Evolutionary conservation across 2,113 vertebrate genomes (phyloP).

Genomic region (Neogobius melanostomus): DNA sequence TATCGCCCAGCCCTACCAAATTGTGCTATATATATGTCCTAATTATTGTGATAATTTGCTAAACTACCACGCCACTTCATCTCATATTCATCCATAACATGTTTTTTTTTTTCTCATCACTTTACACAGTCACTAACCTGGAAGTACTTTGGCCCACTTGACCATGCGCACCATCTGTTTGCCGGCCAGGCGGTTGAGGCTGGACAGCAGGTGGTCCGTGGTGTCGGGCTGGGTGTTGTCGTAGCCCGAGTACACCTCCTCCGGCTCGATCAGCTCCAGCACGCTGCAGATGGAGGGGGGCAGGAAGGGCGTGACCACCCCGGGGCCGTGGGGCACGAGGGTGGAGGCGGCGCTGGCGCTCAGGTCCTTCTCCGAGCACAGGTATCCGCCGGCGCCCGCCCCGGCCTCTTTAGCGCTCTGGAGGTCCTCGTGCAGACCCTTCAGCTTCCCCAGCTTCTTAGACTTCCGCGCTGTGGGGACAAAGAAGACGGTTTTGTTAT

Average conservation of each 20-base stretch:
- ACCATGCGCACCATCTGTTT: slow-evolving; percentile 99
- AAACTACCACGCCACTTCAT: no score
- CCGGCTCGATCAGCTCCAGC: slow-evolving; percentile 95
- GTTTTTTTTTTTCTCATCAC: not conserved
- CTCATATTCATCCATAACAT: not conserved
- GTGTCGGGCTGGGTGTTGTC: slow-evolving; percentile 92
- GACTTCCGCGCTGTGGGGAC: slow-evolving; percentile 88
- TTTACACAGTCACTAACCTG: slow-evolving; percentile 81
- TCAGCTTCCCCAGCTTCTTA: slow-evolving; percentile 96
- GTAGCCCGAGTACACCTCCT: slow-evolving; percentile 91
- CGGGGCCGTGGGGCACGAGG: slow-evolving; percentile 86
- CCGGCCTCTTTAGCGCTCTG: slow-evolving; percentile 85
- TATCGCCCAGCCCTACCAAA: no score
- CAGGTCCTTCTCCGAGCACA: slow-evolving; percentile 87
- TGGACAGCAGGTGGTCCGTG: slow-evolving; percentile 93
- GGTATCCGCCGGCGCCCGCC: slow-evolving; percentile 68
- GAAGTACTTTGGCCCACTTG: slow-evolving; percentile 99
- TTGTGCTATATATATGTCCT: no score
- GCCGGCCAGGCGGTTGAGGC: slow-evolving; percentile 93
- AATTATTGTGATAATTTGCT: no score
- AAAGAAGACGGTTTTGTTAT: slow-evolving; percentile 13
- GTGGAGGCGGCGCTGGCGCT: slow-evolving; percentile 78
- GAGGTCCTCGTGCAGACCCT: slow-evolving; percentile 89
- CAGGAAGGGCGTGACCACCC: slow-evolving; percentile 84
- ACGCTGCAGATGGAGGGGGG: slow-evolving; percentile 88